These are phyloP conservation scores for Todiramphus chloris DNA, from an alignment of 2,113 vertebrate species.

Conservation along the genomic window DNA sequence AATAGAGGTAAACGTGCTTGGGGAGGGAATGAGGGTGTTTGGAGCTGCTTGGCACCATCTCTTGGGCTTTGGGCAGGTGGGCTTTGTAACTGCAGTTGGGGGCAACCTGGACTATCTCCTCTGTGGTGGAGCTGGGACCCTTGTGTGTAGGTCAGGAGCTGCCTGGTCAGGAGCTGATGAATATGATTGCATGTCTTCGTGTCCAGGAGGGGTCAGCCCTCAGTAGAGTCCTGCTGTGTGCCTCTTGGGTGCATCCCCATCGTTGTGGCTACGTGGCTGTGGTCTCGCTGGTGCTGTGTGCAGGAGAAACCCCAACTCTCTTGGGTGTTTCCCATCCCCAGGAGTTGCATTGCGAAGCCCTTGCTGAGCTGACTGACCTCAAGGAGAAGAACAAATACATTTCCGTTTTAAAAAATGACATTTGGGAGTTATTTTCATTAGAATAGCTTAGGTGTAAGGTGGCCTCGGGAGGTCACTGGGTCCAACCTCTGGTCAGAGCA, in stretches of 20 bases:
- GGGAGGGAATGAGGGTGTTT: fast-evolving
- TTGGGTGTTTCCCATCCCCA: not conserved
- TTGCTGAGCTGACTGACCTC: not conserved
- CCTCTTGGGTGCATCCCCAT: not conserved
- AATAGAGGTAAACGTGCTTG: not conserved
- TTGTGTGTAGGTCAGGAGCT: too few relatives aligned
- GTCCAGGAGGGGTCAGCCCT: not conserved
- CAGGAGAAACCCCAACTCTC: not conserved
- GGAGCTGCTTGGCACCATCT: not conserved
- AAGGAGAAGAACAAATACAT: not conserved
- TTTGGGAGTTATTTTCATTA: not conserved
- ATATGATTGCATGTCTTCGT: fast-evolving
- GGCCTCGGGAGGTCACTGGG: not conserved
- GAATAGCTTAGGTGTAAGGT: not conserved
- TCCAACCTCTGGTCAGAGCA: not conserved
- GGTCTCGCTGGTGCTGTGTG: fast-evolving
- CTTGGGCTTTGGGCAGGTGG: not conserved
- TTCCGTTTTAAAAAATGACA: not conserved
- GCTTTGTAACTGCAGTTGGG: not conserved
- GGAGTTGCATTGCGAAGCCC: not conserved
- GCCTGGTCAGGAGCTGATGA: not conserved
- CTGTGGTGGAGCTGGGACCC: not conserved
- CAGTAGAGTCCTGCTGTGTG: fast-evolving
- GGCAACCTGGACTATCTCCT: not conserved
- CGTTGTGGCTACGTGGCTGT: fast-evolving